A percentile compares a stretch with the other conserved stretches of the same genome.
These are phyloP conservation scores for Onychostoma macrolepis DNA, from an alignment of 2,113 vertebrate genomes.

Conservation along the genomic window DNA sequence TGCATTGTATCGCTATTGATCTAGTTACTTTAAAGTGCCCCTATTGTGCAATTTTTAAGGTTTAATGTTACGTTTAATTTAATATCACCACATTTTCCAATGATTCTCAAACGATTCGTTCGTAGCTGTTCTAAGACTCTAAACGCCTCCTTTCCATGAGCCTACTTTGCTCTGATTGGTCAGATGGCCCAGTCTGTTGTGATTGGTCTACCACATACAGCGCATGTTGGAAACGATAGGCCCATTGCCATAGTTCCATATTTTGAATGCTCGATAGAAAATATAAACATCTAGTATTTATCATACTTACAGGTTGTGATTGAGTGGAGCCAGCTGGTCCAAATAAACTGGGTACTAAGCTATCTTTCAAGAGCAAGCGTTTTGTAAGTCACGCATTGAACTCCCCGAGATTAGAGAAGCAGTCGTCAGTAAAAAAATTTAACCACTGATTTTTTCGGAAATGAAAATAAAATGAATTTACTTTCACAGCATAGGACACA, in stretches of 20 bases:
- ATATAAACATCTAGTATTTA: neutral
- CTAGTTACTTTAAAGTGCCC: neutral
- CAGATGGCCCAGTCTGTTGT: neutral
- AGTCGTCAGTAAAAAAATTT: too few species aligned
- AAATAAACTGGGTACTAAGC: neutral
- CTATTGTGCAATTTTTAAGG: neutral
- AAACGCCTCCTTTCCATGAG: neutral
- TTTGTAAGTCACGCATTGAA: neutral
- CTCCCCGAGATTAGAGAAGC: neutral
- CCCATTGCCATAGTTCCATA: too few species aligned
- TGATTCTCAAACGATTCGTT: neutral
- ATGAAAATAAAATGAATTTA: too few species aligned
- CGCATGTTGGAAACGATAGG: neutral
- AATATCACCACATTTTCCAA: neutral
- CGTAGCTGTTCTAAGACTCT: neutral
- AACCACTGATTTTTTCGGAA: too few species aligned
- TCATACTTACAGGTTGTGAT: neutral
- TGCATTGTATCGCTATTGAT: neutral
- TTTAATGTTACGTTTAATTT: too few species aligned
- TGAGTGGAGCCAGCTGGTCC: neutral
- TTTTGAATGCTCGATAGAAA: neutral
- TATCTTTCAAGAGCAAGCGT: neutral
- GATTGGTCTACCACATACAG: neutral
- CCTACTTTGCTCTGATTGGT: neutral
- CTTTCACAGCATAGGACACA: too few species aligned